Percentiles rank a stretch among this genome's conserved stretches.
phyloP scores from a whole-genome alignment of 2,797 vertebrate species.

The Siniperca scherzeri region DNA sequence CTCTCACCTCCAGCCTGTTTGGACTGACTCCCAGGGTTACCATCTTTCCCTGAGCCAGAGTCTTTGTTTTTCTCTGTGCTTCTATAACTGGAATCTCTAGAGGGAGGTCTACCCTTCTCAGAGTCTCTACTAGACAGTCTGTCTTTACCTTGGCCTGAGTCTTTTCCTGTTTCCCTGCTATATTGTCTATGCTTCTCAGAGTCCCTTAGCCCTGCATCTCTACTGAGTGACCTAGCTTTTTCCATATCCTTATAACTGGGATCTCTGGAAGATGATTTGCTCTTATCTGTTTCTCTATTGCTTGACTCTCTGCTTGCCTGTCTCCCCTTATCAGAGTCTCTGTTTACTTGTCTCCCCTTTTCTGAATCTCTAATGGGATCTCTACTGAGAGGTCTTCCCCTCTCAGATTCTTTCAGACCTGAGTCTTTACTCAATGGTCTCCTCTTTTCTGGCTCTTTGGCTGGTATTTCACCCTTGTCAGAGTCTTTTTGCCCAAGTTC shows the following conservation, averaged over 20 bases:
- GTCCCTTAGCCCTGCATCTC: slow-evolving; percentile 72
- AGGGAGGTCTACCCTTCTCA: slow-evolving; percentile 72
- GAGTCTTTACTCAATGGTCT: slow-evolving; percentile 69
- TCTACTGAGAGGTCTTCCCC: slow-evolving; percentile 64
- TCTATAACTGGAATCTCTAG: slow-evolving; percentile 78
- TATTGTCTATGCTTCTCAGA: slow-evolving; percentile 72
- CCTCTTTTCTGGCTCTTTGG: slow-evolving; percentile 79
- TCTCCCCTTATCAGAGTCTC: slow-evolving; percentile 75
- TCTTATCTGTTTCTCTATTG: slow-evolving; percentile 75
- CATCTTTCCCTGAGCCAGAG: slow-evolving; percentile 77
- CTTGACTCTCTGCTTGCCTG: slow-evolving; percentile 70
- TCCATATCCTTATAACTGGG: slow-evolving; percentile 72
- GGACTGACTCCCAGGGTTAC: slow-evolving; percentile 66
- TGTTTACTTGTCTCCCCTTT: slow-evolving; percentile 72
- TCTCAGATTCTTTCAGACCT: slow-evolving; percentile 73
- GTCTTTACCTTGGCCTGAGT: slow-evolving; percentile 76
- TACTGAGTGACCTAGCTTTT: slow-evolving; percentile 65
- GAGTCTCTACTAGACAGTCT: slow-evolving; percentile 77
- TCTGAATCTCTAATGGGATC: slow-evolving; percentile 75
- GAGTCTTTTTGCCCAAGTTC: slow-evolving; percentile 73
- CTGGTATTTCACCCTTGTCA: slow-evolving; percentile 64
- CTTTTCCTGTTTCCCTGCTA: slow-evolving; percentile 77
- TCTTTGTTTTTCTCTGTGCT: slow-evolving; percentile 81
- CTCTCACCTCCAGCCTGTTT: slow-evolving; percentile 78
- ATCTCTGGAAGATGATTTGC: slow-evolving; percentile 73